A percentile compares a stretch with the other conserved stretches of the same genome.
phyloP scores from a whole-genome alignment of 2,797 vertebrate species.

The Picus viridis region DNA sequence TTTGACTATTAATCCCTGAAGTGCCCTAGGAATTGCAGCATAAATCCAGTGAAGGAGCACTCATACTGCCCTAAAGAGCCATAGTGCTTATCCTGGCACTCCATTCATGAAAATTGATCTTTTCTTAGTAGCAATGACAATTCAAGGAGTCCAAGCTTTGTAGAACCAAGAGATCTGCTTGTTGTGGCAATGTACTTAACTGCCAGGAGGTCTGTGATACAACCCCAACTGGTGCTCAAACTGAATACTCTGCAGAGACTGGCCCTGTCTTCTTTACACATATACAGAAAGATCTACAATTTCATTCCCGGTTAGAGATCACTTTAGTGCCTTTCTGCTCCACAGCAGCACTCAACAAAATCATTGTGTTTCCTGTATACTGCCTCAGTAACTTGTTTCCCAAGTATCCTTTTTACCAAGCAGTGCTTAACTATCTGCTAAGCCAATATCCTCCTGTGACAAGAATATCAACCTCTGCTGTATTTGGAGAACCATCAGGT shows the following conservation, averaged over 20 bases:
- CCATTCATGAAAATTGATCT: constrained; percentile 35
- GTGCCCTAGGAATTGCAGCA: constrained; percentile 43
- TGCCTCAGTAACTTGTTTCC: not conserved
- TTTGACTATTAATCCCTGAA: constrained; percentile 63
- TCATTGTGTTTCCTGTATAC: not conserved
- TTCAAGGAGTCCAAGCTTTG: constrained; percentile 20
- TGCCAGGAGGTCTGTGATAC: not conserved
- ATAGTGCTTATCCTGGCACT: constrained; percentile 9
- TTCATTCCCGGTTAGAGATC: not conserved
- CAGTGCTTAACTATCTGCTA: not conserved
- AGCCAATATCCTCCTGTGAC: not conserved
- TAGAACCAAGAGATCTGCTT: constrained; percentile 10
- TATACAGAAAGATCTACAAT: not conserved
- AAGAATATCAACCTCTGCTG: not conserved
- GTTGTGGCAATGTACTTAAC: not conserved
- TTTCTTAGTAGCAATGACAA: constrained; percentile 1
- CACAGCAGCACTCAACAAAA: not conserved
- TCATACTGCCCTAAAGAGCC: constrained; percentile 43
- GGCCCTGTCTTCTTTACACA: not conserved
- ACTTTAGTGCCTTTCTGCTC: not conserved
- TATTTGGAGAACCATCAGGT: not conserved
- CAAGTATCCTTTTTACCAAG: not conserved
- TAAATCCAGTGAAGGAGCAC: constrained; percentile 57
- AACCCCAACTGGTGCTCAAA: not conserved
- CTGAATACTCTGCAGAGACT: not conserved